Evolutionary conservation across 2,113 vertebrate species (phyloP).

Genomic region (Brachyistius frenatus): DNA sequence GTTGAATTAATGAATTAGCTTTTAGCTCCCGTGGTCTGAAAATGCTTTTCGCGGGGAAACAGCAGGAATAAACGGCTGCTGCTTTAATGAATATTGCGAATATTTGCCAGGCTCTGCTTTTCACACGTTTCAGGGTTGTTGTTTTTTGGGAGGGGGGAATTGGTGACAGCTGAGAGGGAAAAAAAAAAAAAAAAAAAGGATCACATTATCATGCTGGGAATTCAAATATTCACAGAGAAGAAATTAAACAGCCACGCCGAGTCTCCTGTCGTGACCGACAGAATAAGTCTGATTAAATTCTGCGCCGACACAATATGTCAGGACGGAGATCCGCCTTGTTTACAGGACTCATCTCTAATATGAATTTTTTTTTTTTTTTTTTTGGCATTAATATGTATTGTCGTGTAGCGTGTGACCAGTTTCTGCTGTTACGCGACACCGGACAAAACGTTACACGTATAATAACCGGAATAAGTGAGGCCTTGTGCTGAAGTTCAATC

Average conservation of each 20-base stretch:
- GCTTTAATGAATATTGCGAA: conserved; percentile 22
- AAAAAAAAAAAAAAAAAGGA: not conserved
- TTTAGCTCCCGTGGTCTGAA: not conserved
- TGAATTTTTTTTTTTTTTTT: too few relatives aligned
- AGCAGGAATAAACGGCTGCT: conserved; percentile 2
- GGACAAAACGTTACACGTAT: too few relatives aligned
- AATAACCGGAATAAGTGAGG: too few relatives aligned
- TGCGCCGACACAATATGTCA: too few relatives aligned
- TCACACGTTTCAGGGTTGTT: not conserved
- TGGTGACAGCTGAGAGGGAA: conserved; percentile 17
- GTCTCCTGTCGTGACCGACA: not conserved
- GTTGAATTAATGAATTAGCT: conserved; percentile 3
- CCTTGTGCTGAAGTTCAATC: too few relatives aligned
- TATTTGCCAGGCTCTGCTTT: not conserved
- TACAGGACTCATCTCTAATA: too few relatives aligned
- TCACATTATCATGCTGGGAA: not conserved
- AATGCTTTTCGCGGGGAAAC: not conserved
- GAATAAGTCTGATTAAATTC: not conserved
- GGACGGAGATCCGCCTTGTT: too few relatives aligned
- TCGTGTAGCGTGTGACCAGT: too few relatives aligned
- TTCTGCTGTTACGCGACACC: too few relatives aligned
- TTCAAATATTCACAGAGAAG: not conserved
- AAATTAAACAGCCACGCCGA: not conserved
- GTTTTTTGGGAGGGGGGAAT: not conserved
- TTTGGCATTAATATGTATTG: too few relatives aligned